A percentile compares a stretch with the other conserved stretches of the same genome.
These are phyloP conservation scores for Gallirallus australis DNA, from an alignment of 2,797 vertebrate species.

Conservation along the genomic window DNA sequence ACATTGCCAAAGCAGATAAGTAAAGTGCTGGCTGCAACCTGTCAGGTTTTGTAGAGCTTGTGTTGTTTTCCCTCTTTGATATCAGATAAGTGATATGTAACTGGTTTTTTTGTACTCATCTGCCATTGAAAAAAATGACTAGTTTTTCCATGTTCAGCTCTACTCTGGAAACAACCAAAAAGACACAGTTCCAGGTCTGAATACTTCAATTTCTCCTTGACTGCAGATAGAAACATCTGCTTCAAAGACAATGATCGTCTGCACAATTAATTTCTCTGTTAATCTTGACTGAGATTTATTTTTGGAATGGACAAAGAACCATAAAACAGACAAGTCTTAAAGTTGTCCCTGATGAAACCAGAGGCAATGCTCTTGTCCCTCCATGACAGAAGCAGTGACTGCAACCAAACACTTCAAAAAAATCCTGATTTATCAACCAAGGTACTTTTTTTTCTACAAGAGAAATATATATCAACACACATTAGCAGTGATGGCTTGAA, in stretches of 20 bases:
- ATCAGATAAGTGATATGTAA: not conserved
- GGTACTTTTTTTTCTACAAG: not conserved
- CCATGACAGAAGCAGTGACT: not conserved
- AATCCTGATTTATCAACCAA: not conserved
- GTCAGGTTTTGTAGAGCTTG: not conserved
- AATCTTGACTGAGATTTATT: not conserved
- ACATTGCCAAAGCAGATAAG: not conserved
- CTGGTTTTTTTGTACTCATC: not conserved
- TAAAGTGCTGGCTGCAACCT: not conserved
- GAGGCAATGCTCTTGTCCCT: not conserved
- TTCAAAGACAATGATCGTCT: not conserved
- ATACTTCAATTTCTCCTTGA: not conserved
- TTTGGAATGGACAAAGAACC: not conserved
- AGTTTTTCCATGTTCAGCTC: not conserved
- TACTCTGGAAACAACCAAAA: not conserved
- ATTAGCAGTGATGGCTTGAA: not conserved
- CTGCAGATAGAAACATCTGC: not conserved
- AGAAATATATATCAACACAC: not conserved
- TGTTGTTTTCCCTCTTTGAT: not conserved
- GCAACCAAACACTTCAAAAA: not conserved
- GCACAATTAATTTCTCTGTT: not conserved
- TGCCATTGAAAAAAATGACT: not conserved
- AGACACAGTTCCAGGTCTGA: not conserved
- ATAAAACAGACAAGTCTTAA: not conserved
- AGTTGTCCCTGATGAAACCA: fast-evolving